A percentile compares a stretch with the other conserved stretches of the same genome.
Conservation (phyloP, 2,888 invertebrate genomes). For the Lasioglossum calceatum region DNA sequence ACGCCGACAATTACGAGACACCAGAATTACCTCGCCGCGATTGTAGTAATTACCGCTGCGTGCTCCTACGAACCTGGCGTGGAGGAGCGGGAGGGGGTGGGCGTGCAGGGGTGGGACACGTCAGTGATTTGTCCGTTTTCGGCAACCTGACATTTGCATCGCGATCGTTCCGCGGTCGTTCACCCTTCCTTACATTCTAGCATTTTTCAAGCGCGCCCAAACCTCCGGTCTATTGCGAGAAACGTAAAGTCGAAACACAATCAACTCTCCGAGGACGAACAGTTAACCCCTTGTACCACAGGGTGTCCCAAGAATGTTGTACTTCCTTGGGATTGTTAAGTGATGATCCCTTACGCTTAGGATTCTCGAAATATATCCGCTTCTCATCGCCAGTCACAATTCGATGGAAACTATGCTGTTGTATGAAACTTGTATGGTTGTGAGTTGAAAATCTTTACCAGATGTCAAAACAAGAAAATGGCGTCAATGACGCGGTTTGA, state of each 20-base stretch:
- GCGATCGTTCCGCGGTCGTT: slow-evolving; percentile 44
- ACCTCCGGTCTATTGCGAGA: not conserved
- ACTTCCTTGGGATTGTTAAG: not conserved
- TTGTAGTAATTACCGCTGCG: slow-evolving; percentile 71
- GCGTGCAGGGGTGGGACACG: slow-evolving; percentile 26
- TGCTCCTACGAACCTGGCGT: slow-evolving; percentile 31
- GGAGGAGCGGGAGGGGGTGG: slow-evolving; percentile 17
- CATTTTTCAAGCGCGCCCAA: not conserved
- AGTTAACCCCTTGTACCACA: not conserved
- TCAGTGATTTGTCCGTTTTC: slow-evolving; percentile 72
- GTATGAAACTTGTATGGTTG: too few species aligned
- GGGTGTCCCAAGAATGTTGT: not conserved
- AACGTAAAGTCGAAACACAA: not conserved
- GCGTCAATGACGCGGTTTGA: too few species aligned
- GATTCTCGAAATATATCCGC: too few species aligned
- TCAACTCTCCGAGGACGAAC: not conserved
- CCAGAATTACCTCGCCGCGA: slow-evolving; percentile 68
- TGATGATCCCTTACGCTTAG: too few species aligned
- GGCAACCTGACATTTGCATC: slow-evolving; percentile 68
- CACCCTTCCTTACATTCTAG: not conserved
- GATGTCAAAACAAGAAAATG: too few species aligned
- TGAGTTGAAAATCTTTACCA: too few species aligned
- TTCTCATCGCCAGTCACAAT: too few species aligned
- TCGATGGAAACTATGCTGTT: too few species aligned
- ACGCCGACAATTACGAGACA: slow-evolving; percentile 73